Base-by-base conservation (phyloP, 2,113 vertebrate species). In the Prionailurus bengalensis region DNA sequence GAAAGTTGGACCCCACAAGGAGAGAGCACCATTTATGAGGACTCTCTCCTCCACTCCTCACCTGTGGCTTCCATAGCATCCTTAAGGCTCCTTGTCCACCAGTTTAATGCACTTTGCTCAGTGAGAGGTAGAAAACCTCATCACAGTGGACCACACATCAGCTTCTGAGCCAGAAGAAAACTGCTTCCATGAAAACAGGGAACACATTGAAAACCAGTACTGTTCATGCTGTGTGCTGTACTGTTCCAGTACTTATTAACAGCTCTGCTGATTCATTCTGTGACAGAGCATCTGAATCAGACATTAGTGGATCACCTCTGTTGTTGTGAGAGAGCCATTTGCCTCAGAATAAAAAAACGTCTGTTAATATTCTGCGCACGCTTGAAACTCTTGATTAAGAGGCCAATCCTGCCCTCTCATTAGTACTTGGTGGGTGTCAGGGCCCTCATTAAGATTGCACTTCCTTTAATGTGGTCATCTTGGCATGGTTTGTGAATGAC, bases 311-410 rank as follows among this genome's bases (percentile, higher is more conserved):
- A 86, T 90, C 55, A 17, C 93, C 87, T 78, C 45, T 96, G 79
- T 92, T 89, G 82, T 68, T 83, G 65, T 92, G 79, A 96, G 71
- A 96, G 66, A 90, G 88, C 83, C 55, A 74, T 97, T 97, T 97
- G 80, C 86, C 87, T 97, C 71, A 14, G 70, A 80, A 96, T 82
- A 92, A 84, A 97, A 97, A 55, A 94, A 80, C 83, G 29, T 33
- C n/a, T 87, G 42, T 98, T 96, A 91, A 92, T 96, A 98, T 98
- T 98, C 97, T 95, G 84, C 87, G 90, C 94, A 96, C 31, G 16
- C 58, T 94, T 55, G 92, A 90, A 36, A 91, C 92, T 97, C 73
- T 79, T 97, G 95, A 84, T 61, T 90, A 95, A 91, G 66, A 66
- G 39, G 76, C 55, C 91, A 94, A 89, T 27, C 45, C 88, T 96